Conservation (phyloP, 2,888 invertebrate genomes). For the Agrypnus murinus region DNA sequence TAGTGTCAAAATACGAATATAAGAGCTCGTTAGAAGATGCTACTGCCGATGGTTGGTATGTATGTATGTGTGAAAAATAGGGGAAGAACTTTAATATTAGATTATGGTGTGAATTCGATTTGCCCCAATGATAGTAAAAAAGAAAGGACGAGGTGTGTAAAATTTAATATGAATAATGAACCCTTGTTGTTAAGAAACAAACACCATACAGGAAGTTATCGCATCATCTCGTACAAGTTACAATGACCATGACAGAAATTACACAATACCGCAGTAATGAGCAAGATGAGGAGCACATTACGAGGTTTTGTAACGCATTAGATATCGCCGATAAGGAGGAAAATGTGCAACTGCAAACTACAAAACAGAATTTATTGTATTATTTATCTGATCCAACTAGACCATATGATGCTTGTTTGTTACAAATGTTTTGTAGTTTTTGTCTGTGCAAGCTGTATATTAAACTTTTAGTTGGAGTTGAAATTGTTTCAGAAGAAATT, state of each 20-base stretch:
- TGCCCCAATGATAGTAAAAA: neutral
- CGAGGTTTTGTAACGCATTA: slow-evolving; percentile 63
- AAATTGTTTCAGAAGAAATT: too few relatives aligned
- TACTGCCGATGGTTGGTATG: slow-evolving; percentile 22
- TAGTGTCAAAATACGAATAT: slow-evolving; percentile 58
- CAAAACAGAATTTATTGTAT: slow-evolving; percentile 41
- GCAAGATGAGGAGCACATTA: slow-evolving; percentile 67
- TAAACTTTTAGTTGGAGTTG: too few relatives aligned
- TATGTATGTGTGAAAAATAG: too few relatives aligned
- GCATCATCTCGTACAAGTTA: slow-evolving; percentile 62
- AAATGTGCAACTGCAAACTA: slow-evolving; percentile 63
- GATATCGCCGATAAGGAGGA: slow-evolving; percentile 62
- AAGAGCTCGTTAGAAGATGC: slow-evolving; percentile 47
- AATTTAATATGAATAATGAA: slow-evolving; percentile 32
- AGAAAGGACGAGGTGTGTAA: neutral
- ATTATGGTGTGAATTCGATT: neutral
- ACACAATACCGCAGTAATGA: slow-evolving; percentile 68
- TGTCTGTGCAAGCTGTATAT: neutral
- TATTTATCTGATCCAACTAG: slow-evolving; percentile 46
- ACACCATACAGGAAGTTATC: slow-evolving; percentile 60
- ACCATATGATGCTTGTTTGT: slow-evolving; percentile 31
- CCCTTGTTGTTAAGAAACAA: slow-evolving; percentile 49
- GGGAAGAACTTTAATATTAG: too few relatives aligned
- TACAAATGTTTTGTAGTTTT: slow-evolving; percentile 18
- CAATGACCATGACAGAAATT: slow-evolving; percentile 64